Evolutionary conservation across 2,888 invertebrate genomes (phyloP), one percentile per base, ranked within the genome.

Genomic region (Phalangium opilio): DNA sequence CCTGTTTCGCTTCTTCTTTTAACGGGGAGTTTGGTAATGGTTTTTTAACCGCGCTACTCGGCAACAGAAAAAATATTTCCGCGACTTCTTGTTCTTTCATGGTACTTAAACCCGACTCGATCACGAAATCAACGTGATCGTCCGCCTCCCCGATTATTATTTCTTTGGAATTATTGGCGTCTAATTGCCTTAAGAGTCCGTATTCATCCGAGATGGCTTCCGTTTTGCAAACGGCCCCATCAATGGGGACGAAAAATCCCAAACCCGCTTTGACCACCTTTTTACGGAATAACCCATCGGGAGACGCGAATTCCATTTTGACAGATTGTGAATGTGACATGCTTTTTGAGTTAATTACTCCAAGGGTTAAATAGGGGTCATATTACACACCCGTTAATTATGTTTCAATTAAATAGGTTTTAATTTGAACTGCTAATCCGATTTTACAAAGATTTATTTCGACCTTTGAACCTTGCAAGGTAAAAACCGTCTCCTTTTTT

Each of bases 161-260:
- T 20, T 48, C 50, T 27, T 50, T 50, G 2, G 38, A 41, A 3
- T 41, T 34, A 1, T 41, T 21, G 11, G 46, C 47, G 34, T 49
- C 38, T 7, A 53, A n/a, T n/a, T 39, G 47, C 5, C 41, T 32
- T 17, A 53, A 14, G 15, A 47, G 12, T 20, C 43, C 27, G 10
- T 32, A 12, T 14, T 50, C 45, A 36, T 53, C 50, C 10, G 36
- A 2, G 18, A 49, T 43, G 7, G 51, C 41, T 39, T 45, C 47
- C 12, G 50, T 46, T 41, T 41, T 49, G 33, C 53, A 53, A 2
- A 51, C 69, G 80, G 10, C 74, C 74, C n/a, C 77, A 80, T 55
- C 79, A 79, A 0, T 76, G 75, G 18, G 81, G 78, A 38, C 58
- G 42, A 45, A 44, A 46, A 44, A 52, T 36, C 47, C 60, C 60